Conservation (phyloP, 2,797 vertebrate genomes). For the Poecilia velifera region DNA sequence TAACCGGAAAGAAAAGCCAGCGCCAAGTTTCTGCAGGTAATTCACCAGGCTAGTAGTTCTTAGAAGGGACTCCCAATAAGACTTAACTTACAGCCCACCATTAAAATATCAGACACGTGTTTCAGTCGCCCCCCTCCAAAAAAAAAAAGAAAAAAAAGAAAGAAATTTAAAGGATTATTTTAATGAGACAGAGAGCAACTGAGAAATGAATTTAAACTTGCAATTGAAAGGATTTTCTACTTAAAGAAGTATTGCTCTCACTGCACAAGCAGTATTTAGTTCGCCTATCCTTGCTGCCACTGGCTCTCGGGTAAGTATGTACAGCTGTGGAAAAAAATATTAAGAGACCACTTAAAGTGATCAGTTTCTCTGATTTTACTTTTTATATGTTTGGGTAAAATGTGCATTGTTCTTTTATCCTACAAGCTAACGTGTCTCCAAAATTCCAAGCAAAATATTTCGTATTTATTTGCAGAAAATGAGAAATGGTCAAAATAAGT, state of each 20-base stretch:
- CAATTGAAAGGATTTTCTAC: not conserved
- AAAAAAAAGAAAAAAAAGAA: not conserved
- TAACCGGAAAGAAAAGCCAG: constrained; percentile 62
- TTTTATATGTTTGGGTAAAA: too few species aligned
- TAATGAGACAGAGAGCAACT: not conserved
- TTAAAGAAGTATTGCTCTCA: not conserved
- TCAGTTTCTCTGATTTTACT: too few species aligned
- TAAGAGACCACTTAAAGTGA: too few species aligned
- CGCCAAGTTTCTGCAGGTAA: constrained; percentile 34
- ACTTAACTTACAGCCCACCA: constrained; percentile 9
- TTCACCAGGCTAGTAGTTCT: constrained; percentile 41
- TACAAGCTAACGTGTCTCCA: too few species aligned
- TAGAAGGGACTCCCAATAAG: constrained; percentile 13
- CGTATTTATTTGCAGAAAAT: too few species aligned
- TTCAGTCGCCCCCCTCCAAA: not conserved
- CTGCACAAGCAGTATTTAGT: not conserved
- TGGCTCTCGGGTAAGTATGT: not conserved
- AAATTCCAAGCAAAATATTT: too few species aligned
- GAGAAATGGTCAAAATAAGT: too few species aligned
- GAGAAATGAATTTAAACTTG: not conserved
- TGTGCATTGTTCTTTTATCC: too few species aligned
- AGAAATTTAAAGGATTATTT: not conserved
- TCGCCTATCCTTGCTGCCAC: not conserved
- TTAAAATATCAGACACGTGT: not conserved
- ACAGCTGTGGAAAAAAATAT: too few species aligned